phyloP scores from a whole-genome alignment of 2,797 vertebrate genomes.

The Myotis myotis region DNA sequence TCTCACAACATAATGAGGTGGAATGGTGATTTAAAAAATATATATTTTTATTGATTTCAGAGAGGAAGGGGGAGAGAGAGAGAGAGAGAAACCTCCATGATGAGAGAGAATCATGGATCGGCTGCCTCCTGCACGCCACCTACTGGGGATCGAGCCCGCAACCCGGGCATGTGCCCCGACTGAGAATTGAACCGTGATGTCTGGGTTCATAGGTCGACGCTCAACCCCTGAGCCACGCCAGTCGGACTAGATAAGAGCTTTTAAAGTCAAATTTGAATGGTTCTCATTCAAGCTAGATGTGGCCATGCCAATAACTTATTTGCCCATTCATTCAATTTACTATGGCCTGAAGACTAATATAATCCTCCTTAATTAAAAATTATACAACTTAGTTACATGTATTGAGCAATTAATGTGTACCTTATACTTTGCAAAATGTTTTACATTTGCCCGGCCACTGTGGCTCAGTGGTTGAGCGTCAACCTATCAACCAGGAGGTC shows the following conservation, averaged over 20 bases:
- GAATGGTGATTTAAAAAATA: not conserved
- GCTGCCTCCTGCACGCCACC: too few species aligned
- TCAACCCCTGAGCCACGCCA: too few species aligned
- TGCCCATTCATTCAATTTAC: not conserved
- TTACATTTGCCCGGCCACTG: not conserved
- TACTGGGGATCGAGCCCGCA: too few species aligned
- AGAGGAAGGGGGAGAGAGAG: too few species aligned
- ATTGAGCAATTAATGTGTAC: not conserved
- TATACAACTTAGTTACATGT: slow-evolving; percentile 8
- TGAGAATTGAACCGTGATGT: too few species aligned
- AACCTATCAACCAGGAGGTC: too few species aligned
- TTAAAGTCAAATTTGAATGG: not conserved
- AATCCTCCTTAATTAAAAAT: slow-evolving; percentile 4
- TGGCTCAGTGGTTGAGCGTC: too few species aligned
- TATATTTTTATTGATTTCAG: too few species aligned
- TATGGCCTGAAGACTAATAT: not conserved
- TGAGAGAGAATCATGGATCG: too few species aligned
- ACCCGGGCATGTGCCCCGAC: too few species aligned
- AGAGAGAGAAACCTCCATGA: too few species aligned
- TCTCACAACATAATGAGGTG: not conserved
- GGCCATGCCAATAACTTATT: not conserved
- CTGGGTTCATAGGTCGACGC: too few species aligned
- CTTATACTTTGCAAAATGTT: slow-evolving; percentile 10
- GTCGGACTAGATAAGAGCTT: not conserved
- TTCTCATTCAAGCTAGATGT: not conserved